phyloP scores from a whole-genome alignment of 2,113 vertebrate species.

The Poecile atricapillus region DNA sequence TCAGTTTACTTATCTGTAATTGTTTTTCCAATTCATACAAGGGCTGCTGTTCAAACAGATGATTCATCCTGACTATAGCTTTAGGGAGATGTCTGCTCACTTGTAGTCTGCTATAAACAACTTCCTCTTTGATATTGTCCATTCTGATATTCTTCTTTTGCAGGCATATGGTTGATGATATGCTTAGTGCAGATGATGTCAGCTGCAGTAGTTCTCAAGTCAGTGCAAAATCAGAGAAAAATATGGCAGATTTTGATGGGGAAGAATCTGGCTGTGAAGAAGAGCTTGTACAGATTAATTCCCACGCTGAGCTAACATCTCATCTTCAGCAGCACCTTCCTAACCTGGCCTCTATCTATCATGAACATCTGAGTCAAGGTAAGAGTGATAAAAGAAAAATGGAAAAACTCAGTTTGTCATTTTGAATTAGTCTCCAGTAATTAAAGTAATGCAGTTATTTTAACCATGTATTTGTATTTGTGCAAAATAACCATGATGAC shows the following conservation, averaged over 20 bases:
- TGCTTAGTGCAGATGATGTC: conserved; percentile 97
- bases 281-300: conserved; percentile 97
- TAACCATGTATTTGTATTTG: not conserved
- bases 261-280: conserved; percentile 99
- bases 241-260: conserved; percentile 99
- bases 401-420: not conserved
- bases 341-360: conserved; percentile 97
- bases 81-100: not conserved
- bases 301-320: conserved; percentile 95
- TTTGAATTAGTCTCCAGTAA: not conserved
- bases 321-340: conserved; percentile 98
- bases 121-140: not conserved
- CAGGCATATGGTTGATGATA: conserved; percentile 96
- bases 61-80: not conserved
- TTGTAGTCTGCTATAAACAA: not conserved
- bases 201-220: conserved; percentile 99
- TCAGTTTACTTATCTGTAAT: not conserved
- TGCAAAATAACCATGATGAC: not conserved
- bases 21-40: not conserved
- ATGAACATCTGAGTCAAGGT: conserved; percentile 97
- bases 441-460: not conserved
- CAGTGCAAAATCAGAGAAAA: conserved; percentile 99
- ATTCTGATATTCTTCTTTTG: conserved; percentile 23
- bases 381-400: not conserved
- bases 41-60: not conserved